Base-by-base conservation (phyloP, 2,113 vertebrate species). In the Eolophus roseicapilla region DNA sequence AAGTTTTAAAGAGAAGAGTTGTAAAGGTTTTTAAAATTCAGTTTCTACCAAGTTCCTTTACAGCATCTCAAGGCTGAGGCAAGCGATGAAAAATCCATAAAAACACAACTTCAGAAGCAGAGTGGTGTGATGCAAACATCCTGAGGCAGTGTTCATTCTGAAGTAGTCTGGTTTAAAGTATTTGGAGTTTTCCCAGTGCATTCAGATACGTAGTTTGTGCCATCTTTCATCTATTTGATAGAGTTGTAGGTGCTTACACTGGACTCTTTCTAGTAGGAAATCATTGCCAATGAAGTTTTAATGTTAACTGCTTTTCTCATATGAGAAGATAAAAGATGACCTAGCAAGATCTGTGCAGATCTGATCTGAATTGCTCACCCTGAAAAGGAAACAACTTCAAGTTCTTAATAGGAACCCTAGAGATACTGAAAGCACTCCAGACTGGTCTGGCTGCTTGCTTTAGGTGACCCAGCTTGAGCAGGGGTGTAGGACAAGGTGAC, bases 61-160 rank as follows among this genome's bases (percentile, higher is more conserved):
- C 24, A 85, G 82, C 80, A 74, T 87, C 86, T 90, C 46, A 70
- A 88, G 86, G 75, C 86, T 6, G 19, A 95, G 68, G 63, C 74
- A 85, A 91, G 65, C 0, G 0, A 69, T 80, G 86, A 93, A 96
- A 95, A 97, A 94, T 94, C 80, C 81, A 86, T 89, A 86, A 91
- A 86, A 92, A 76, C 67, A 90, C 68, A 95, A 43, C 63, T 94
- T 93, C 75, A 97, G 94, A 95, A 92, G 13, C 41, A 84, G 55
- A 23, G 53, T 39, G 46, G n/a, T 52, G n/a, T 46, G 93, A 86
- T 97, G 55, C 83, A 95, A 96, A 95, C 95, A 96, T 97, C 94
- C 92, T 1, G 16, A 96, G 92, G 95, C 93, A 82, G 24, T 60
- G 50, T 65, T 93, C 79, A n/a, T 53, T 95, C 82, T 93, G 85